Base-by-base conservation (phyloP, 2,113 vertebrate genomes). In the Felis chaus region DNA sequence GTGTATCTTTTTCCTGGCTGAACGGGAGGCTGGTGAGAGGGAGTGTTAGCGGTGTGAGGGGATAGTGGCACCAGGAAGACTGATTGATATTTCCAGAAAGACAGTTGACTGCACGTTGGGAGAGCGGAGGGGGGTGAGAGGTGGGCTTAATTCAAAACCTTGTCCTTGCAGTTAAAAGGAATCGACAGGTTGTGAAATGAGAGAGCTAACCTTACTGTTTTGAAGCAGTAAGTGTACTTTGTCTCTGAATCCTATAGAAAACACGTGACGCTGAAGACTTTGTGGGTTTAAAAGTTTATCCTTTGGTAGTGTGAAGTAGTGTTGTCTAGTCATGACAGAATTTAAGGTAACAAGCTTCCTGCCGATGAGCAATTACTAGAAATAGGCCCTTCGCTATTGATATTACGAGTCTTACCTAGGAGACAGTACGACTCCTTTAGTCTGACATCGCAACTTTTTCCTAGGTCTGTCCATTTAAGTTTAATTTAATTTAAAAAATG, bases 271-370 rank as follows among this genome's bases (percentile, higher is more conserved):
- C 65, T 57, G 48, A 91, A 31, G 80, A 57, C 9, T 68, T 78
- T 39, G 9, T 91, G 57, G 36, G 83, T 87, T 89, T 82, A 63
- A 74, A 91, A 86, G 31, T 78, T 88, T 90, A 84, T 36, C 50
- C 23, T 69, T 93, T 31, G 13, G 15, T 81, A 78, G 48, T 68
- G 4, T 93, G 61, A 65, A 69, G 7, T 88, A 61, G 57, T 63
- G 29, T 69, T 68, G 79, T 73, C 81, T 76, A 15, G 29, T 80
- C 6, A 65, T 39, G 25, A 83, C 6, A 92, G 69, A 79, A 80
- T 93, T 84, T 94, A 82, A 96, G 78, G 15, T 83, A 61, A 50
- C 92, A 55, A 86, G 66, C 63, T 94, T 97, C 7, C 25, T 96
- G 55, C 29, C 48, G 7, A 73, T 81, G 6, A 96, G 13, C 82